Evolutionary conservation across 2,888 invertebrate genomes (phyloP), one percentile per base, ranked within the genome.

Genomic region (Xylota segnis): DNA sequence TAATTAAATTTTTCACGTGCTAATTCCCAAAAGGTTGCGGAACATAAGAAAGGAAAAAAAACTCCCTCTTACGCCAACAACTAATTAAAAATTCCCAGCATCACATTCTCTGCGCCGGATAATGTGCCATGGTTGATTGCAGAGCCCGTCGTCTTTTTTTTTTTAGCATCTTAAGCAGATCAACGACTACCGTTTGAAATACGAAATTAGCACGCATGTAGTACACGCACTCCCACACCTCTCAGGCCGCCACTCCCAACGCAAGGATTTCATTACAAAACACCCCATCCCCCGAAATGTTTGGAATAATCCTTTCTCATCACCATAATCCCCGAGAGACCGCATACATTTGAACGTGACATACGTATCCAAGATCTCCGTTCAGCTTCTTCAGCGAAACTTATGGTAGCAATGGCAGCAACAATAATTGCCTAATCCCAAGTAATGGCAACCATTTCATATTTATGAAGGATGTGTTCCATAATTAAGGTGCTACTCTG

Each of bases 381-480:
- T 43, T 43, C 18, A 71, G 40, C 72, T 54, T 72, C 66, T 72
- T 86, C 52, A 43, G 61, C 37, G 56, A 23, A 74, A 61, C 66
- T 65, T 63, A 43, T 37, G 81, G 61, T 47, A 66, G 29, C 83
- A 66, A 76, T 79, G 68, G 68, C 71, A 74, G 74, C 79, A 47
- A 61, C 68, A 86, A 86, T 86, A 86, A 86, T 86, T 86, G 86
- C 82, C 86, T 86, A 82, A 77, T 86, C 76, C 76, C 61, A 32
- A 82, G 76, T 86, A 86, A 86, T 82, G 86, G 86, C 82, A 86
- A 82, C 86, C 86, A 86, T 86, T 86, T 86, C 86, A 86, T 86
- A 86, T 86, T 86, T 86, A 86, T 86, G 86, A 86, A 86, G 82
- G 82, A 86, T 86, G 52, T 82, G 72, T 58, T 86, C 82, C 86